phyloP scores from a whole-genome alignment of 2,888 invertebrate species.

The Drosophila pullipes region DNA sequence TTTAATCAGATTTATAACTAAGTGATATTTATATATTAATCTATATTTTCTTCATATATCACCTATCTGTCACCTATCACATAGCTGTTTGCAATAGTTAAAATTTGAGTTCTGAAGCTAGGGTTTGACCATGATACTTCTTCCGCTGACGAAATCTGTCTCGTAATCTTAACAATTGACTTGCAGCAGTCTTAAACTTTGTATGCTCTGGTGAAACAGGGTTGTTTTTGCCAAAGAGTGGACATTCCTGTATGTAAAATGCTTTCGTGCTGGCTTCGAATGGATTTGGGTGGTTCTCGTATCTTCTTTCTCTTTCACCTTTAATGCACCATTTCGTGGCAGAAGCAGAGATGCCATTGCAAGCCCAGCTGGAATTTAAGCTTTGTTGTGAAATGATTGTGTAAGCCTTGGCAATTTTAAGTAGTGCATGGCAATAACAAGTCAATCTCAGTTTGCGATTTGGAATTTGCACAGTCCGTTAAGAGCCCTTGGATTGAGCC shows the following conservation, averaged over 20 bases:
- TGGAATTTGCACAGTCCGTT: background rate
- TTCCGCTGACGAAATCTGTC: background rate
- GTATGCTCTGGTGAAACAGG: background rate
- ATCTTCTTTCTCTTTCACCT: background rate
- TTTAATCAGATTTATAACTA: background rate
- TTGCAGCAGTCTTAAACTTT: background rate
- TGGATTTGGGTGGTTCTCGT: background rate
- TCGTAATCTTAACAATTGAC: background rate
- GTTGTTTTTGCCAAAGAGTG: background rate
- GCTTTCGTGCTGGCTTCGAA: background rate
- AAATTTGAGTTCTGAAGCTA: no score
- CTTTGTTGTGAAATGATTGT: constrained; percentile 7
- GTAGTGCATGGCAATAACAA: background rate
- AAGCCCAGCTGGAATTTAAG: background rate
- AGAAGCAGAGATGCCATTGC: background rate
- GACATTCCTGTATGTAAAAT: background rate
- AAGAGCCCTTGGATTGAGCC: background rate
- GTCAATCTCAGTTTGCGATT: background rate
- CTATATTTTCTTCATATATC: background rate
- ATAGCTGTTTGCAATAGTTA: no score
- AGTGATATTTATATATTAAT: background rate
- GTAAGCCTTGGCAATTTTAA: background rate
- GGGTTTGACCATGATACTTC: no score
- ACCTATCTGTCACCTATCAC: background rate
- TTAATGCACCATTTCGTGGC: background rate